Evolutionary conservation across 2,888 invertebrate genomes (phyloP).

Genomic region (Amphipoea oculea): DNA sequence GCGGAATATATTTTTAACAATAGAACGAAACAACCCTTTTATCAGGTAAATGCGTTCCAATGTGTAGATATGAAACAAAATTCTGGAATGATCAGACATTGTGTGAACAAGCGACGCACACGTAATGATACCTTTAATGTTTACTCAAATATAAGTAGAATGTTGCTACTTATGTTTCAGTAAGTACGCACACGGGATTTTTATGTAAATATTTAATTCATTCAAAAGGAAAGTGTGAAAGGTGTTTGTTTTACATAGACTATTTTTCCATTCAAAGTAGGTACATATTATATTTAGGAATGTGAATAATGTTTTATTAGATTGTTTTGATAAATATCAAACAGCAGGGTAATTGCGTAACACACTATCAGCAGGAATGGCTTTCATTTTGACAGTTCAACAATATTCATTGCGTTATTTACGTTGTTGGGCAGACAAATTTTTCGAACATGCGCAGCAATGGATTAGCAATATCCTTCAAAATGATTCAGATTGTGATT

Average conservation of each 20-base stretch:
- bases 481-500: too few species aligned
- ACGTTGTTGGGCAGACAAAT: too few species aligned
- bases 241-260: constrained; percentile 1
- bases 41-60: constrained; percentile 56
- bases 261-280: constrained; percentile 3
- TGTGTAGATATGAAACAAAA: constrained; percentile 52
- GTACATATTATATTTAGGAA: too few species aligned
- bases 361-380: too few species aligned
- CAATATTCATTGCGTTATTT: too few species aligned
- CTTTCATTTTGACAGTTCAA: too few species aligned
- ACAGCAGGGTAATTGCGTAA: neutral
- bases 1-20: constrained; percentile 58
- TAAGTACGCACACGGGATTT: constrained; percentile 36
- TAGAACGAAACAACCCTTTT: constrained; percentile 54
- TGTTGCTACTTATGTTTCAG: constrained; percentile 29
- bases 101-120: constrained; percentile 34
- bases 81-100: constrained; percentile 56
- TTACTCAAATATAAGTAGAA: constrained; percentile 46
- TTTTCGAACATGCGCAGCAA: too few species aligned
- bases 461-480: too few species aligned
- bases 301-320: neutral
- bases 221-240: constrained; percentile 27
- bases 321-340: neutral
- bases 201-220: constrained; percentile 33
- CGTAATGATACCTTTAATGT: constrained; percentile 55